Evolutionary conservation across 1,140 invertebrate genomes (phyloP), one percentile per base, ranked within the genome.

Genomic region (Radopholus similis): DNA sequence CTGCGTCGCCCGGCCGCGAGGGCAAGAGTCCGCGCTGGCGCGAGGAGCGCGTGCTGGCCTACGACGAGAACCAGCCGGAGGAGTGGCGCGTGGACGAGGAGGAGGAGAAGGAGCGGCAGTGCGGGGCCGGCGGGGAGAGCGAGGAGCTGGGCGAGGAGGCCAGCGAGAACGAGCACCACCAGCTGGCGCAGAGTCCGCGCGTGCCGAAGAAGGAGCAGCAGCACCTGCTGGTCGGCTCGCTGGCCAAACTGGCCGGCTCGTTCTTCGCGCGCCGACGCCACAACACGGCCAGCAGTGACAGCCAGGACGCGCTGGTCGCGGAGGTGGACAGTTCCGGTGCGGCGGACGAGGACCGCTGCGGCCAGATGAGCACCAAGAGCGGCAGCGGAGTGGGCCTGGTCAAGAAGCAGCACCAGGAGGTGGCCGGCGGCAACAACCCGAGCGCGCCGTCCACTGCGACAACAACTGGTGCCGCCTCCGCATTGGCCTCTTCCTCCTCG

Each of bases 1-100:
- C 47, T 1, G 6, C 21, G 21, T 23, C 47, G 4, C 6, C 44
- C 44, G 6, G 26, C 8, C 6, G 15, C 4, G 9, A 21, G 8
- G 47, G 47, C 18, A 47, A 47, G n/a, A 47, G 44, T 23, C 44
- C 44, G n/a, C 47, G 59, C 8, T 63, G 59, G 59, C 9, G 44
- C 18, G 59, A 63, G 51, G 59, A 63, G 30, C 42, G 23, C 21
- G 64, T 47, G 26, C 42, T 68, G n/a, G 42, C 49, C 13, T 8
- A 68, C 30, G 66, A 68, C 23, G 68, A 68, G 53, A 70, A 47
- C 18, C 32, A n/a, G 18, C 32, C 28, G 9, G 53, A 62, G 4
- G 34, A 40, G 30, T 23, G 18, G 9, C 18, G 64, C 23, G n/a
- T 32, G 18, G 26, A 30, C n/a, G 26, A n/a, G 8, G 21, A 40